phyloP scores from a whole-genome alignment of 2,888 invertebrate species.

The Schizotus pectinicornis region DNA sequence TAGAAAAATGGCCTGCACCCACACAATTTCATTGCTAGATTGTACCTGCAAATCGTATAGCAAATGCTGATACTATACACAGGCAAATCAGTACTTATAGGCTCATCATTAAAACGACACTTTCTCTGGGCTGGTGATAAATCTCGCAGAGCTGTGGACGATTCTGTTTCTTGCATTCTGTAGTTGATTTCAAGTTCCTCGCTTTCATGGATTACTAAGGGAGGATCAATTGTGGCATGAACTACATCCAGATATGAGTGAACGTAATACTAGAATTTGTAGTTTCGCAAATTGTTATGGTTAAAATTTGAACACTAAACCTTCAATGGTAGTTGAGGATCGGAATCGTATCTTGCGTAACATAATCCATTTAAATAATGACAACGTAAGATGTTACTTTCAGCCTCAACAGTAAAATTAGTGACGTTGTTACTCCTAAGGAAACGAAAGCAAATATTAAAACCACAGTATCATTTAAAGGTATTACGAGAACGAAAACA shows the following conservation, averaged over 20 bases:
- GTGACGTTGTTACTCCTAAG: background rate
- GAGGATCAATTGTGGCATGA: constrained; percentile 56
- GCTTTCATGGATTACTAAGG: constrained; percentile 50
- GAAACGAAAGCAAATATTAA: background rate
- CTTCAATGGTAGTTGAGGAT: constrained; percentile 51
- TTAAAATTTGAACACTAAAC: constrained; percentile 37
- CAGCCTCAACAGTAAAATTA: background rate
- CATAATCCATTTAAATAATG: constrained; percentile 59
- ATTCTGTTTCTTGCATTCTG: constrained; percentile 60
- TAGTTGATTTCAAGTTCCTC: constrained; percentile 58
- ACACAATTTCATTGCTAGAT: constrained; percentile 61
- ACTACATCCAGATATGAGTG: constrained; percentile 67
- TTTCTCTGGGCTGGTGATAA: constrained; percentile 60
- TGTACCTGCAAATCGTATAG: constrained; percentile 63
- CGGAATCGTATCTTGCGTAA: constrained; percentile 58
- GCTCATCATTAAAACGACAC: constrained; percentile 65
- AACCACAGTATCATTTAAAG: constrained; percentile 17
- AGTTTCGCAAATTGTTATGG: background rate
- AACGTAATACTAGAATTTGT: constrained; percentile 60
- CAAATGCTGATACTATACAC: constrained; percentile 67
- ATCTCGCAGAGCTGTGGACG: constrained; percentile 59
- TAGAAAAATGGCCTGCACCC: constrained; percentile 69
- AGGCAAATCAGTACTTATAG: constrained; percentile 52
- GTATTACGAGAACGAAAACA: constrained; percentile 60
- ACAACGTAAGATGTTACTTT: constrained; percentile 47